Evolutionary conservation across 2,113 vertebrate species (phyloP).

Genomic region (Globicephala melas): DNA sequence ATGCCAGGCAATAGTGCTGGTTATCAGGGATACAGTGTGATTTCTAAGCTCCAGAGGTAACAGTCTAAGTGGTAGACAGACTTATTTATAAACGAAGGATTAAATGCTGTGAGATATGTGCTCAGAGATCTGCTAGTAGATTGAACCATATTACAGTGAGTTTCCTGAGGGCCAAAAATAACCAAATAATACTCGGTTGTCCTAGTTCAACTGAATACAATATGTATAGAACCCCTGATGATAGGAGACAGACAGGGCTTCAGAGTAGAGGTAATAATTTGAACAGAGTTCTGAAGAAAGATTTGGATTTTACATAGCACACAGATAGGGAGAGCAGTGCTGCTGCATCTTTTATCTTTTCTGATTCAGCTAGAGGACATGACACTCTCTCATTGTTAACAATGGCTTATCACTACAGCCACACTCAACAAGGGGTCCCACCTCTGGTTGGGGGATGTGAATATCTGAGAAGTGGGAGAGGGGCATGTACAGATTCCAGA

Average conservation of each 20-base stretch:
- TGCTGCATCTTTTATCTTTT: not conserved
- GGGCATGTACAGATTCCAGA: not conserved
- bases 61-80: not conserved
- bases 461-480: not conserved
- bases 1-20: not conserved
- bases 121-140: not conserved
- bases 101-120: not conserved
- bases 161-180: not conserved
- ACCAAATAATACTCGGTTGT: not conserved
- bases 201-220: not conserved
- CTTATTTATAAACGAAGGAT: not conserved
- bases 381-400: not conserved
- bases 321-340: not conserved
- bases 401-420: not conserved
- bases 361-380: not conserved
- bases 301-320: not conserved
- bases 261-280: not conserved
- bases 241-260: not conserved
- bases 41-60: not conserved
- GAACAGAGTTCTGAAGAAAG: not conserved
- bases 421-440: no score
- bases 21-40: not conserved
- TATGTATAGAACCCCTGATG: not conserved
- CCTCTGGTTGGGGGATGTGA: not conserved
- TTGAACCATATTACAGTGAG: not conserved